Evolutionary conservation across 2,888 invertebrate species (phyloP), one percentile per base, ranked within the genome.

Genomic region (Dendrolimus pini): DNA sequence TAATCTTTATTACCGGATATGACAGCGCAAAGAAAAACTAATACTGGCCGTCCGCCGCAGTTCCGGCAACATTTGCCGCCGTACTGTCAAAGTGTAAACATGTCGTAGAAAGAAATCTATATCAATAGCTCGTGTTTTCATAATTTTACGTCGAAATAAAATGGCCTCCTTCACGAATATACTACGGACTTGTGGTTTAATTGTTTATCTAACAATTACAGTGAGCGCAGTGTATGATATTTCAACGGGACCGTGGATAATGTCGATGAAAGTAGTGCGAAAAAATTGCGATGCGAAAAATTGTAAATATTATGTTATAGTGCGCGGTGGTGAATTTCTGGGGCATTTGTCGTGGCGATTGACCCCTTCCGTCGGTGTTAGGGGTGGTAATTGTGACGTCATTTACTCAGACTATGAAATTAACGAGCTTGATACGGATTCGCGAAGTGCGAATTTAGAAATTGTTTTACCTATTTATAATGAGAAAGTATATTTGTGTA

Each of bases 101-200:
- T 88, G 87, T 86, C 83, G 62, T 75, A 73, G 63, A 59, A 65
- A 30, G 2, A 30, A 30, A 30, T 6, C 30, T 30, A 30, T 3
- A 60, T 65, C 65, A 69, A 67, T 65, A 68, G 66, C 64, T 60
- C 66, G 64, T 73, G 72, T 81, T 82, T 81, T 77, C 68, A 71
- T 78, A 71, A 63, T 62, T 65, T 68, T 75, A 67, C 70, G 66
- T 64, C 62, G 60, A 61, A 58, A 64, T 64, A 83, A 83, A 82
- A 90, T 89, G 89, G 80, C 82, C 74, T 67, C 71, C 75, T 71
- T 76, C 69, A 65, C 65, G 56, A 81, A 72, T 73, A 70, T 82
- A 68, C 71, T 86, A 70, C 90, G 90, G 91, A 90, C 90, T 90
- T 89, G 89, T 88, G 82, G 88, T 70, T 80, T 87, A 84, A 68